Base-by-base conservation (phyloP, 2,797 vertebrate species). In the Hephaestus fuliginosus region DNA sequence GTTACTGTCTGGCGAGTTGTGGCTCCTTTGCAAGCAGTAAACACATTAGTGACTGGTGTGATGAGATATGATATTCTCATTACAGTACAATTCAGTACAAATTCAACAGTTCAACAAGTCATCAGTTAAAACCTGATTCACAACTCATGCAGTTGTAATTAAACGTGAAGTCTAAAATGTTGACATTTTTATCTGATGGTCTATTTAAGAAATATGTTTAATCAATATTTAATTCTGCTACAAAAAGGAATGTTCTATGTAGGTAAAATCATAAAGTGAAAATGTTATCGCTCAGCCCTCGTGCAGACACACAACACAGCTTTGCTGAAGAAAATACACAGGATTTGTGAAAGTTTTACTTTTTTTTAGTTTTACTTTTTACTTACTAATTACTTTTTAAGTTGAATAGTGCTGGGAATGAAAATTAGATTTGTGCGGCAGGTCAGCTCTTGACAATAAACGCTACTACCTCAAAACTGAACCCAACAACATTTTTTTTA, bases 21-120 rank as follows among this genome's bases (percentile, higher is more conserved):
- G 62, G 71, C 51, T 25, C 53, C 61, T 41, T 25, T 56, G 70
- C 60, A 28, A n/a, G 8, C 44, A 28, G 49, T 22, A 44, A 25
- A 51, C 64, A 11, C 18, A 7, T 4, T 8, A 12, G n/a, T 20
- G 51, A 39, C 44, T 17, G 10, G 7, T 18, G 9, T 22, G 22
- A 48, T 18, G 10, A 66, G 62, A 48, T 44, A 9, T 36, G 6
- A 61, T 12, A 2, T 44, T 55, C 33, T 22, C 28, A 71, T 33
- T 44, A 66, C 6, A 5, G 57, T 22, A 39, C 22, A 57, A 53
- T 48, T 79, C 41, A 63, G 25, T 12, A 74, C 36, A 14, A 73
- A 60, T 33, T 15, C 13, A 70, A 55, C 36, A 52, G 20, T 11
- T 72, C 6, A 55, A 46, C 7, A 49, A 46, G 10, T 39, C 2